Evolutionary conservation across 2,797 vertebrate genomes (phyloP).

Genomic region (Yasuhikotakia modesta): DNA sequence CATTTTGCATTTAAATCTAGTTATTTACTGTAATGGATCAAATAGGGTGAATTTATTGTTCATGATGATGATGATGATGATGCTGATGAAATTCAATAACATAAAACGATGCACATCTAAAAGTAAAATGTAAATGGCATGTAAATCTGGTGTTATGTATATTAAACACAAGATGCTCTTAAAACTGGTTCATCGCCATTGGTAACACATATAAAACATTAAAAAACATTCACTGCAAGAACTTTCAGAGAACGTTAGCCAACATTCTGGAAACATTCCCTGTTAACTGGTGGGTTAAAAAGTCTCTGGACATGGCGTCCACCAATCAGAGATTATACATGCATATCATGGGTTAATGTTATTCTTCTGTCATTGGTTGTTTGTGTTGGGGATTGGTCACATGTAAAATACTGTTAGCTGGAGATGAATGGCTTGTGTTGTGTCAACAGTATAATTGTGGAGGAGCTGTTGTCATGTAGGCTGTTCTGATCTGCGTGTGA

Average conservation of each 20-base stretch:
- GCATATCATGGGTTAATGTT: slow-evolving; percentile 4
- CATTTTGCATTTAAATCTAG: background rate
- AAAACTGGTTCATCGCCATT: too few relatives aligned
- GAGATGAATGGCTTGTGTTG: slow-evolving; percentile 17
- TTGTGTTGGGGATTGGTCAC: background rate
- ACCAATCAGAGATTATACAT: background rate
- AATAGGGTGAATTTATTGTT: background rate
- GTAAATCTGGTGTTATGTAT: too few relatives aligned
- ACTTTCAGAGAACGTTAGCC: too few relatives aligned
- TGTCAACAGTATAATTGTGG: slow-evolving; percentile 39
- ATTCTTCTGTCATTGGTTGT: background rate
- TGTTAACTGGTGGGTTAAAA: background rate
- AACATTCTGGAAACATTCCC: too few relatives aligned
- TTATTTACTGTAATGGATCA: background rate
- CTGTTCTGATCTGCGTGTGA: slow-evolving; percentile 27
- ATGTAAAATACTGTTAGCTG: background rate
- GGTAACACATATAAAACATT: too few relatives aligned
- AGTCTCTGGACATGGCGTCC: background rate
- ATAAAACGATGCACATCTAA: too few relatives aligned
- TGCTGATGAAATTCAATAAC: too few relatives aligned
- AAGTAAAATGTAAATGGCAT: too few relatives aligned
- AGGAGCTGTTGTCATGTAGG: slow-evolving; percentile 18
- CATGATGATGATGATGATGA: background rate
- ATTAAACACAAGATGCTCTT: too few relatives aligned
- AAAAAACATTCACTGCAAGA: too few relatives aligned